Evolutionary conservation across 2,113 vertebrate species (phyloP), one percentile per base, ranked within the genome.

Genomic region (Vimba vimba): DNA sequence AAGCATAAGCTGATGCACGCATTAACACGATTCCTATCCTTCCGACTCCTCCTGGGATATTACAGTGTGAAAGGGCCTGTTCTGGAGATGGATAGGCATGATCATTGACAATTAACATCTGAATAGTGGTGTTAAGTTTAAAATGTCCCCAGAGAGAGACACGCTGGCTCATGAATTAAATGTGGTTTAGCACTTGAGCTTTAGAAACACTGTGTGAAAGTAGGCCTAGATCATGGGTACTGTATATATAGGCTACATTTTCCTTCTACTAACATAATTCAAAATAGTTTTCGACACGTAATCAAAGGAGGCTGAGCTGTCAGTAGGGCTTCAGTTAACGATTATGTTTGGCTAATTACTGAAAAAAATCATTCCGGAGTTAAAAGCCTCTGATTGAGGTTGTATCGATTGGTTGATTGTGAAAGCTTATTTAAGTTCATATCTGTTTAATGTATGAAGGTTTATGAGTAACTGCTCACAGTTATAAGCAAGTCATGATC

Each of bases 1-100:
- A 95, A 96, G 96, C 94, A 95, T 96, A 96, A 97, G 95, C 96
- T 96, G 96, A 96, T 95, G 96, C 95, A 95, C 95, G 95, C 95
- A 96, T 97, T 97, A 96, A 95, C 95, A 96, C 95, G 94, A 96
- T 94, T 95, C 95, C 94, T 94, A 95, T 96, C 84, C 95, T 93
- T 94, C 91, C 94, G 95, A 94, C 93, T 84, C 95, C 95, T 95
- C 85, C 94, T 91, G 95, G 94, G 91, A 96, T 95, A 95, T 43
- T 50, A 85, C 71, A 43, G 57, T 75, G 47, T 82, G 83, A 64
- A 43, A 52, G 52, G 75, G 69, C 94, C 94, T 92, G 91, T 95
- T 90, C 94, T 78, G 94, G 95, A 95, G 96, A 96, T 95, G 95
- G 95, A 96, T 96, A 92, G 94, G 93, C 76, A 94, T 86, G 94